Base-by-base conservation (phyloP, 1,140 invertebrate species). In the Bicyclus anynana region DNA sequence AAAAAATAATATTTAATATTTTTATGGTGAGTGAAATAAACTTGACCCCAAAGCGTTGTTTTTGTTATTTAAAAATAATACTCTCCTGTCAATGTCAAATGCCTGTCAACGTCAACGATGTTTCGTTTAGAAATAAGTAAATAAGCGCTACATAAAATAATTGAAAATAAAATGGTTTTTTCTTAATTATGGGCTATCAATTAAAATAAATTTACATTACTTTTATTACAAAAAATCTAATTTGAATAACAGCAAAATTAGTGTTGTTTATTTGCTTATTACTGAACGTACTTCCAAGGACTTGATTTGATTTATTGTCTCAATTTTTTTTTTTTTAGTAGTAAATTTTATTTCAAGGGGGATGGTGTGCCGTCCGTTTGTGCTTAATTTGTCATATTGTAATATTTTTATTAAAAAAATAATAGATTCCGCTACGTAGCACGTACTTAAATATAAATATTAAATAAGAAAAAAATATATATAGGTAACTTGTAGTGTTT, bases 251-350 rank as follows among this genome's bases (percentile, higher is more conserved):
- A n/a, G n/a, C n/a, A n/a, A n/a, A n/a, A n/a, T n/a, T n/a, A 23
- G 23, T 23, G 7, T 23, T 23, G 23, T 23, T 23, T 23, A n/a
- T n/a, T n/a, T n/a, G n/a, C n/a, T n/a, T 38, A 17, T 38, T 38
- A 16, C 16, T 16, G 37, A 38, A 38, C 37, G 37, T 5, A 17
- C 5, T 6, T 5, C 35, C 14, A 38, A 38, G 35, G 35, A 14
- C 29, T 35, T 26, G 3, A 26, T 33, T 33, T 33, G 9, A 33
- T 16, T 38, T 14, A 7, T 6, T 14, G 2, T 16, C 16, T 5
- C 9, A 6, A 26, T 18, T 26, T 13, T 48, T 49, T 47, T 40
- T 49, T 35, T 27, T 16, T 55, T 29, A 57, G 55, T 57, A 27
- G 55, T 44, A n/a, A 44, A 44, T 44, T 29, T 56, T 50, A 12